Base-by-base conservation (phyloP, 1,140 invertebrate species). In the Neodiprion pinetum region DNA sequence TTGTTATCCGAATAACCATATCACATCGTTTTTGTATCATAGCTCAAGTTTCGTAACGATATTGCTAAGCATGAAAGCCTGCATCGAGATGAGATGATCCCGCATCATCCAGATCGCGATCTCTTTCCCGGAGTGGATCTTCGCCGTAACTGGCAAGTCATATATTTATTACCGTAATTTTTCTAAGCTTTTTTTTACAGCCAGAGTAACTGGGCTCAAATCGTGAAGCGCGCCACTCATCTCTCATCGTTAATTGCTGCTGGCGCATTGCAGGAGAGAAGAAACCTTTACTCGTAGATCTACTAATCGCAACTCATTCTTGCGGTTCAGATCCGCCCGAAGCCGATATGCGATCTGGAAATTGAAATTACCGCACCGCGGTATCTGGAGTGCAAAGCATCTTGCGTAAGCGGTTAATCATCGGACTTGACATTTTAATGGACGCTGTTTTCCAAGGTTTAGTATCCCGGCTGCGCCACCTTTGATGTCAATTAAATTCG, bases 281-380 rank as follows among this genome's bases (percentile, higher is more conserved):
- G 28, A 21, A 21, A 21, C 49, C 49, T 17, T 17, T 80, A 81
- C 78, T 79, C 75, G 80, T 78, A 81, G 76, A 75, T 80, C 75
- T 75, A 73, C 72, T 76, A 76, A 77, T 72, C 71, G 73, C 65
- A 80, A 74, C 77, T 80, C 79, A 79, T 82, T 80, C 79, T 81
- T 79, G 80, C 80, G 79, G 72, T 71, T 73, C 70, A 65, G 17
- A 65, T 21, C 12, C 61, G 61, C 61, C 12, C 17, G 12, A 65
- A 14, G 61, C 61, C 12, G 17, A 65, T 65, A 65, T 21, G 79
- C 79, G 77, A 81, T 40, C 1, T 40, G 28, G 28, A 40, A 40
- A 40, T 40, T 40, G 28, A 40, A 40, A 40, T 40, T 40, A 40
- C 28, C 28, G 28, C 28, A 40, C 28, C 0, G 11, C 53, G 53